A percentile compares a stretch with the other conserved stretches of the same genome.
These are phyloP conservation scores for Rhabdomys pumilio DNA, from an alignment of 2,797 vertebrate genomes.

Conservation along the genomic window DNA sequence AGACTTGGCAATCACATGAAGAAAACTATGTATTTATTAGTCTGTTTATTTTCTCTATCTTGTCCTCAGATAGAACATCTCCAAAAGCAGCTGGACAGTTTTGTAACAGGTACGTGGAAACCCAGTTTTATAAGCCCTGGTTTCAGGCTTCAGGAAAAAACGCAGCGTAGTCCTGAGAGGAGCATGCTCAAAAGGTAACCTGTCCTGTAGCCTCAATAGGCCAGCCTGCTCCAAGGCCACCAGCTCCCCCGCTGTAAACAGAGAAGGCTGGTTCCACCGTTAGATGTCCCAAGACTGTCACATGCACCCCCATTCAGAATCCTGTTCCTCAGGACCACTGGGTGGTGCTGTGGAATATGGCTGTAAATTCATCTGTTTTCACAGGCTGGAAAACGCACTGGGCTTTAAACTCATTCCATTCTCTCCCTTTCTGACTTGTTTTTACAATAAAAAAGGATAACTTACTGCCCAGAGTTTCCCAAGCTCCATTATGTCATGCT, in stretches of 20 bases:
- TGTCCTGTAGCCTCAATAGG: not conserved
- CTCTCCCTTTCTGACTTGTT: not conserved
- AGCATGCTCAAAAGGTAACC: too few relatives aligned
- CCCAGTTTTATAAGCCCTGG: not conserved
- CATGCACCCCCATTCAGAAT: not conserved
- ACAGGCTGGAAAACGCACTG: not conserved
- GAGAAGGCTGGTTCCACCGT: not conserved
- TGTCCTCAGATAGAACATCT: constrained; percentile 35
- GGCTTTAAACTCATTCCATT: not conserved
- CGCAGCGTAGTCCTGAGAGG: not conserved
- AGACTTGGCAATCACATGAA: not conserved
- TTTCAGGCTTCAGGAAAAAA: not conserved
- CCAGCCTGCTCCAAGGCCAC: not conserved
- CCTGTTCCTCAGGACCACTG: constrained; percentile 54
- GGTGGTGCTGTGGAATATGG: constrained; percentile 66
- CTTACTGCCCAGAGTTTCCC: not conserved
- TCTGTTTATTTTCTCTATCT: not conserved
- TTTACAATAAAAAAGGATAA: not conserved
- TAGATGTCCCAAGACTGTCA: not conserved
- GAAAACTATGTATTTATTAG: not conserved
- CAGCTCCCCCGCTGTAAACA: too few relatives aligned
- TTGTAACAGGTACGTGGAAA: not conserved
- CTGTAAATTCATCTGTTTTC: not conserved
- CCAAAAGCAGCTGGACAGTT: not conserved
- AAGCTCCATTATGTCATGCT: not conserved